These are phyloP conservation scores for Hyles lineata DNA, from an alignment of 2,888 invertebrate genomes.

Conservation along the genomic window DNA sequence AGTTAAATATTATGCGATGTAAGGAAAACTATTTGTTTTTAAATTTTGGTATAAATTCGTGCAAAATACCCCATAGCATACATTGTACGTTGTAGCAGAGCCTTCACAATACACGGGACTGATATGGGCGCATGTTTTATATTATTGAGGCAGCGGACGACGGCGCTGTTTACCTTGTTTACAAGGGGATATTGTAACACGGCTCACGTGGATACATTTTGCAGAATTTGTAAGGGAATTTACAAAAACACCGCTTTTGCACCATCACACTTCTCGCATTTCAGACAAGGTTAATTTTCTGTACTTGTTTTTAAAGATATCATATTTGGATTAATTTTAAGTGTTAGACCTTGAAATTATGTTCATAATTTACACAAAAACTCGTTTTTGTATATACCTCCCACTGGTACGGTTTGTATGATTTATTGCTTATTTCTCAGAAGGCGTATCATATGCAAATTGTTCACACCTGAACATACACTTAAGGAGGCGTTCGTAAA, in stretches of 20 bases:
- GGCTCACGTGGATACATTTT: slow-evolving; percentile 25
- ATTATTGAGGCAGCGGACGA: slow-evolving; percentile 75
- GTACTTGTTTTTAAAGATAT: not conserved
- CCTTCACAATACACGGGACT: slow-evolving; percentile 57
- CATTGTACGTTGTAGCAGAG: not conserved
- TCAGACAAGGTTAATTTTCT: not conserved
- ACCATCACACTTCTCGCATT: not conserved
- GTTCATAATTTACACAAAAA: not conserved
- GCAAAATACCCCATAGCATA: not conserved
- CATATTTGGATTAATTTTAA: not conserved
- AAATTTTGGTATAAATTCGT: not conserved
- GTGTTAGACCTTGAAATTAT: not conserved
- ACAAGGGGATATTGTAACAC: slow-evolving; percentile 47
- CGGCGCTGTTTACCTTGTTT: slow-evolving; percentile 71
- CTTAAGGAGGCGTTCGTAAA: not conserved
- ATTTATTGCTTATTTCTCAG: slow-evolving; percentile 5
- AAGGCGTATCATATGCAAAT: not conserved
- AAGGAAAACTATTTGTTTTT: not conserved
- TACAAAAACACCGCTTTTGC: not conserved
- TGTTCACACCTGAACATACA: not conserved
- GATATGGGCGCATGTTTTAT: slow-evolving; percentile 76
- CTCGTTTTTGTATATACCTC: not conserved
- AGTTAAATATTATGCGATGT: not conserved
- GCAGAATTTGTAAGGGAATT: slow-evolving; percentile 25
- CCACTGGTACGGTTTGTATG: not conserved